These are phyloP conservation scores for Polyommatus icarus DNA, from an alignment of 2,888 invertebrate species.

Conservation along the genomic window DNA sequence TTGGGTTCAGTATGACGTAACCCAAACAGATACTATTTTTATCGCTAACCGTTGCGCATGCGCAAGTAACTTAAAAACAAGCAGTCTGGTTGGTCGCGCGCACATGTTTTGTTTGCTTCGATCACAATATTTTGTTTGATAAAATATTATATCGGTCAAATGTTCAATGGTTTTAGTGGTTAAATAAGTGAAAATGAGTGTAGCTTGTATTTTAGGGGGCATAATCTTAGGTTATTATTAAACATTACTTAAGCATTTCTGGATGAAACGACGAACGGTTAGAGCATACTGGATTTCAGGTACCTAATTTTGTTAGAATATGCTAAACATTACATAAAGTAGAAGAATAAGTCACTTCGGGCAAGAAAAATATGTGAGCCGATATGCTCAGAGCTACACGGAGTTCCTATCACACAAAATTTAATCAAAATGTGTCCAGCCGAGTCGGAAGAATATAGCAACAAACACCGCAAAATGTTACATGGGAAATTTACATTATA, in stretches of 20 bases:
- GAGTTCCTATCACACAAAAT: too few relatives aligned
- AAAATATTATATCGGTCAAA: not conserved
- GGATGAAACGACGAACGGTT: not conserved
- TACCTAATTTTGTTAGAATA: not conserved
- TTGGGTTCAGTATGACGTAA: conserved; percentile 15
- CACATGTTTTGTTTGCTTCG: not conserved
- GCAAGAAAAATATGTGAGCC: too few relatives aligned
- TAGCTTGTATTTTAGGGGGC: not conserved
- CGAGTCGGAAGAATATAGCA: too few relatives aligned
- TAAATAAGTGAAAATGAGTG: not conserved
- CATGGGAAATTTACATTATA: too few relatives aligned
- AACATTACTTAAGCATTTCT: not conserved
- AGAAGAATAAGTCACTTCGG: too few relatives aligned
- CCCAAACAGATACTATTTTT: conserved; percentile 58
- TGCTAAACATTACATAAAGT: too few relatives aligned
- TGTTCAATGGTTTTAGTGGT: not conserved
- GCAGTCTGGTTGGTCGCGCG: conserved; percentile 42
- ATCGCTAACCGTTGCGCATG: conserved; percentile 58
- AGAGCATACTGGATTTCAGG: not conserved
- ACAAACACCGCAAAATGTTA: too few relatives aligned
- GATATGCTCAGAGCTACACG: too few relatives aligned
- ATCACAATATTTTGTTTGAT: not conserved
- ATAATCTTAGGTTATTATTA: not conserved
- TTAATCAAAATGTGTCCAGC: too few relatives aligned
- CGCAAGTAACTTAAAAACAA: conserved; percentile 43